Conservation (phyloP, 2,888 invertebrate genomes). For the Quadriops clusia region DNA sequence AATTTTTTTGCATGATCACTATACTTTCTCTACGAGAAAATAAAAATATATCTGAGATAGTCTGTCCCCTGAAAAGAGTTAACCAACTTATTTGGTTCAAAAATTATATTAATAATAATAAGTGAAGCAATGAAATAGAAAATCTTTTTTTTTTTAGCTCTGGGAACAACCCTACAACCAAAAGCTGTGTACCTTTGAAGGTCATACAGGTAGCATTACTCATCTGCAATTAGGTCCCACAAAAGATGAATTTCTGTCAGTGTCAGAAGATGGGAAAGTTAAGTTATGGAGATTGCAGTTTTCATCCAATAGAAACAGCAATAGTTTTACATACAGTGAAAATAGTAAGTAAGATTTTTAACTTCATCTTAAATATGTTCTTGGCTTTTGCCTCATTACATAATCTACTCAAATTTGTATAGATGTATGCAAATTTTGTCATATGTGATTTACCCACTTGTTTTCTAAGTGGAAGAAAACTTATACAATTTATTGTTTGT, state of each 20-base stretch:
- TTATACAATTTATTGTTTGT: constrained; percentile 5
- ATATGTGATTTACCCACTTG: neutral
- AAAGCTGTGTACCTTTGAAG: constrained; percentile 40
- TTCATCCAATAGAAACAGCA: constrained; percentile 11
- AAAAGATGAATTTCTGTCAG: constrained; percentile 45
- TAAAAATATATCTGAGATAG: too few relatives aligned
- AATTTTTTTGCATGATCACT: too few relatives aligned
- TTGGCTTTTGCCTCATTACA: too few relatives aligned
- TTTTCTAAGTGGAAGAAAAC: constrained; percentile 2
- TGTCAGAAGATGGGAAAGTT: constrained; percentile 45
- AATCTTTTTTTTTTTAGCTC: constrained; percentile 39
- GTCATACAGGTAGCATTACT: constrained; percentile 37
- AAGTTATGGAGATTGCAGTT: constrained; percentile 45
- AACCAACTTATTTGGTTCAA: too few relatives aligned
- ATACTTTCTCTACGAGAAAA: too few relatives aligned
- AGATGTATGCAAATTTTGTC: too few relatives aligned
- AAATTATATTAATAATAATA: constrained; percentile 9
- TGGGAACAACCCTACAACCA: constrained; percentile 48
- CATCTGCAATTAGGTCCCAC: constrained; percentile 43
- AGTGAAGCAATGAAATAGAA: too few relatives aligned
- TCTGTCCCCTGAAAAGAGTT: too few relatives aligned
- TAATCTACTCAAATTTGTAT: too few relatives aligned
- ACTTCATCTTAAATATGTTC: too few relatives aligned
- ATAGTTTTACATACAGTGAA: constrained; percentile 18
- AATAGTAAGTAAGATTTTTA: constrained; percentile 18